A percentile compares a stretch with the other conserved stretches of the same genome.
Conservation (phyloP, 2,797 vertebrate genomes). For the Fistularia commersonii region DNA sequence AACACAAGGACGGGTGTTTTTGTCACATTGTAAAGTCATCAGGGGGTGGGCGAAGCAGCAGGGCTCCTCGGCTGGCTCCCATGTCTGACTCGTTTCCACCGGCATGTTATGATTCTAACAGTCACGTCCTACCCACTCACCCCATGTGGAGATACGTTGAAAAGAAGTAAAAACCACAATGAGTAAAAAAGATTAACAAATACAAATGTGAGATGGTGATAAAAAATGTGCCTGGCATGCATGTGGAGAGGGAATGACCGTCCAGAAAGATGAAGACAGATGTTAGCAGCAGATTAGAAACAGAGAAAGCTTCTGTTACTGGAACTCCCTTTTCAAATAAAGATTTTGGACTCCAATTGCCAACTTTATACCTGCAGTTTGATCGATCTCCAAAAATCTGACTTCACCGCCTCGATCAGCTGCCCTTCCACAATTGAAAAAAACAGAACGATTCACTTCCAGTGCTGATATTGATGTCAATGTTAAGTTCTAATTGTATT, state of each 20-base stretch:
- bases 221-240: constrained; percentile 2
- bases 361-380: constrained; percentile 4
- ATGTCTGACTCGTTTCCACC: constrained; percentile 57
- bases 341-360: constrained; percentile 1
- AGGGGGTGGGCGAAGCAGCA: constrained; percentile 61
- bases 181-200: constrained; percentile 7
- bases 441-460: no score
- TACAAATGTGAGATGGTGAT: constrained; percentile 12
- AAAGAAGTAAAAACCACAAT: constrained; percentile 12
- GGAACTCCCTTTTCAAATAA: neutral
- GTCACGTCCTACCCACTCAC: constrained; percentile 62
- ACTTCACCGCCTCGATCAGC: no score
- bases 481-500: no score
- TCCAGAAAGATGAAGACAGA: constrained; percentile 12
- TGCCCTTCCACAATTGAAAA: no score
- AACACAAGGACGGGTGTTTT: constrained; percentile 37
- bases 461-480: no score
- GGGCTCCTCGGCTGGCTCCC: constrained; percentile 45
- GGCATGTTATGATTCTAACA: constrained; percentile 67
- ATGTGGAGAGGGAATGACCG: constrained; percentile 1
- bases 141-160: constrained; percentile 25
- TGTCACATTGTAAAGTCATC: constrained; percentile 71
- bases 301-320: neutral
- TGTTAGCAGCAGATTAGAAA: constrained; percentile 16
- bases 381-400: no score